Evolutionary conservation across 1,140 invertebrate genomes (phyloP), one percentile per base, ranked within the genome.

Genomic region (Diabrotica undecimpunctata): DNA sequence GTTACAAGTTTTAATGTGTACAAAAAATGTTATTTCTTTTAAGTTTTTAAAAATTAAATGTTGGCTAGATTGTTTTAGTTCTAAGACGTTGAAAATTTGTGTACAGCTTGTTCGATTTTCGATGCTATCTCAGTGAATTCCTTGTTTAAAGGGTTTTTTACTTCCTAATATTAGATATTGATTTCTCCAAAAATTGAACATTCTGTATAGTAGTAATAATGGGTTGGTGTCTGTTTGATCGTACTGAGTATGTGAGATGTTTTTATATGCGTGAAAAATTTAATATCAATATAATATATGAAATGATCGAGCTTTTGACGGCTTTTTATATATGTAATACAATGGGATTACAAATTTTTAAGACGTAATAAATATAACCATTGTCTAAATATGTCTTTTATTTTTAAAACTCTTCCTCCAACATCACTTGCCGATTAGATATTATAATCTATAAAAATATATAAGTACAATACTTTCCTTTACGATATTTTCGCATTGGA

Each of bases 281-380:
- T 74, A 70, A 75, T 79, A 79, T 77, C 76, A 77, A 72, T 78
- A 78, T 78, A 72, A 73, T 73, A 72, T 76, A 75, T 76, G 70
- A 75, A 68, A 75, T 79, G 75, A 78, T 79, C 76, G 76, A 79
- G 77, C 77, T 79, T 79, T 75, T 75, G 74, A 77, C 74, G 76
- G 76, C 76, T 79, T 78, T 78, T 78, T 77, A 77, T 76, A 77
- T 75, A 74, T 79, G 75, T 76, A 76, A 75, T 75, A 77, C 72
- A 73, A 76, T 76, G 76, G 74, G 72, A 73, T 73, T 77, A 77
- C 71, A 76, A 67, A 76, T 77, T 77, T 77, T 75, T 72, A 75
- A 74, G 66, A 72, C 69, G 69, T 76, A 77, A 74, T 75, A 68
- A 76, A 77, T 75, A 77, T 77, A 77, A 77, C 74, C 75, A 75